Base-by-base conservation (phyloP, 37 sponge, comb jelly and placozoan genomes). In the Axinella damicornis region DNA sequence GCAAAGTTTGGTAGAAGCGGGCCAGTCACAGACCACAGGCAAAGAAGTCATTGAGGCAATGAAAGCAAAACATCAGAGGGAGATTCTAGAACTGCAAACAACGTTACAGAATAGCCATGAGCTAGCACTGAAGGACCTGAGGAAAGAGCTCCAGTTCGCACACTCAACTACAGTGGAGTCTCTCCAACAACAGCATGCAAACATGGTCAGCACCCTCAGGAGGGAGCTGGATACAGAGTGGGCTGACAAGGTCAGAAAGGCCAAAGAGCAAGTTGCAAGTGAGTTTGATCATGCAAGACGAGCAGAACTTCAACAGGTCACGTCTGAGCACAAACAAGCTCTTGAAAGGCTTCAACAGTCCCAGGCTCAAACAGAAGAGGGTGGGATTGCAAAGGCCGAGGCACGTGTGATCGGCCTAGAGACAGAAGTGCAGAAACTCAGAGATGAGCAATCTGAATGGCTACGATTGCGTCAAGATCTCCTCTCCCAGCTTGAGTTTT, bases 401-500 rank as follows among this genome's bases (percentile, higher is more conserved):
- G 25, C 30, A 14, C 27, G 57, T 0, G 46, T 73, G 18, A 31
- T 25, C 21, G 57, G 60, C 14, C 34, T 87, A 0, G 62, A 87
- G 64, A 31, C 31, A 0, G 55, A 78, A 31, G 31, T 86, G 27
- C 11, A 11, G 25, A 40, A 31, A 15, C 66, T 71, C 30, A 53
- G 59, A 61, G 59, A 61, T 1, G 71, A 86, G 22, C 30, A 41
- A 16, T 17, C 53, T 12, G 73, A 89, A 17, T 75, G 75, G 77
- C 64, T 78, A 57, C 57, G 60, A 14, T 30, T 27, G 24, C 63
- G 71, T 25, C 31, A 74, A 73, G 87, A 77, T 28, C 56, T 91
- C 2, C 57, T 87, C 38, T 86, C 92, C 9, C 87, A 86, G 73
- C 27, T 91, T 27, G 92, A 91, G 60, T 24, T 57, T 20, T 38